Base-by-base conservation (phyloP, 2,888 invertebrate genomes). In the Microctonus hyperodae region DNA sequence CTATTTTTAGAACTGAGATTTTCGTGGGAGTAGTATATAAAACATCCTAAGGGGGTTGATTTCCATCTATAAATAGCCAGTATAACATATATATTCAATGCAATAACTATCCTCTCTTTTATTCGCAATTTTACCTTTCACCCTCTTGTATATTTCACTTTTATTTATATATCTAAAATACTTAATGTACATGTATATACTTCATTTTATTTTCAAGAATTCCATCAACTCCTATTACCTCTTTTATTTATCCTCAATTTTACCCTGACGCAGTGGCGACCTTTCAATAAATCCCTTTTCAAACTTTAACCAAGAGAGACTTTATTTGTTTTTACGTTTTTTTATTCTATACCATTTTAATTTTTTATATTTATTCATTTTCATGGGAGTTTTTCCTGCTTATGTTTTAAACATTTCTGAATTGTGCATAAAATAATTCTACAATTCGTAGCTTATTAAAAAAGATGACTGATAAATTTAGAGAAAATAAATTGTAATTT, bases 1-100 rank as follows among this genome's bases (percentile, higher is more conserved):
- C 71, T 77, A 78, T 79, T 77, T 73, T 74, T 77, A 77, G 75
- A 69, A 57, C 59, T 64, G 70, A 73, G 74, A 71, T 76, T 79
- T 77, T 78, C 75, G 77, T 74, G 75, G 73, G 73, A 69, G 69
- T 70, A 68, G 74, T 64, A 70, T 69, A 68, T 53, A 70, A 70
- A 70, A 63, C 66, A 71, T 56, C 70, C 58, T 64, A 59, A 63
- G 63, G 62, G 67, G 68, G 44, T 44, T 44, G 44, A n/a, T 44
- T 44, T n/a, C 44, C 44, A 44, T 16, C 44, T 44, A 44, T 44
- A 44, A 44, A 44, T 69, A 70, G 72, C 59, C 70, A 67, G 76
- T 79, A 79, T 76, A 77, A 81, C 76, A 31, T 7, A 44, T 44
- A 44, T 16, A 40, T 51, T 20, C 16, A 40, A 44, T 57, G 48